Evolutionary conservation across 1,140 invertebrate species (phyloP).

Genomic region (Melipona quadrifasciata): DNA sequence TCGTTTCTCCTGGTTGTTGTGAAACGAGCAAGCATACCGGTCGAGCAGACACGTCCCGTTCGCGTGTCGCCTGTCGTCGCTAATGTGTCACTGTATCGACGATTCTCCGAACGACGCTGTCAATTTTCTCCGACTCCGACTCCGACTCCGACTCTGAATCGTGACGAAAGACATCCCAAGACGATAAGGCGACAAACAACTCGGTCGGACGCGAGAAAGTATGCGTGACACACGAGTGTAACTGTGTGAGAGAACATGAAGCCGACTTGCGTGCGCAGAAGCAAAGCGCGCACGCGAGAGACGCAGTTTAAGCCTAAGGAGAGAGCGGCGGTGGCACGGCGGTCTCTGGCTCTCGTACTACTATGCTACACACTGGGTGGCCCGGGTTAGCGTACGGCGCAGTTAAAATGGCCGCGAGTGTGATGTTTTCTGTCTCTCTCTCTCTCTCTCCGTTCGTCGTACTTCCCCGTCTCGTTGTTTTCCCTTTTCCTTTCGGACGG

Average conservation of each 20-base stretch:
- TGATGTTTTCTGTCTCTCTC: constrained; percentile 50
- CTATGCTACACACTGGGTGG: constrained; percentile 62
- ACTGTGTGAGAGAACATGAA: constrained; percentile 29
- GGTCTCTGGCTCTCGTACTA: constrained; percentile 40
- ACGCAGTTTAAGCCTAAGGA: constrained; percentile 58
- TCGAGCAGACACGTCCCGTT: constrained; percentile 18
- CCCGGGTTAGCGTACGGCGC: constrained; percentile 62
- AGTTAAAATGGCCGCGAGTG: constrained; percentile 68
- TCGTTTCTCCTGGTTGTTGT: constrained; percentile 21
- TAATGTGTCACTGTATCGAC: background rate
- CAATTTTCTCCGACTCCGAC: background rate
- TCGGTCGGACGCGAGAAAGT: constrained; percentile 29
- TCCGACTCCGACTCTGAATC: background rate
- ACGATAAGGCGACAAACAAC: constrained; percentile 14
- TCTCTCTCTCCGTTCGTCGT: constrained; percentile 3
- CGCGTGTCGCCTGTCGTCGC: background rate
- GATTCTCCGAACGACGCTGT: background rate
- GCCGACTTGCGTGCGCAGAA: constrained; percentile 60
- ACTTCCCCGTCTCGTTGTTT: background rate
- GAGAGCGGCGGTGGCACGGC: constrained; percentile 33
- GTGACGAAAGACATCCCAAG: constrained; percentile 19
- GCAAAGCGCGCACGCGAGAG: constrained; percentile 60
- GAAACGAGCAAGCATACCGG: constrained; percentile 17
- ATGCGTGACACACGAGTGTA: constrained; percentile 30
- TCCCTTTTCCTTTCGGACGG: constrained; percentile 12